A percentile compares a stretch with the other conserved stretches of the same genome.
These are phyloP conservation scores for Axea sp. DNA, from an alignment of 2,888 invertebrate genomes.

Conservation along the genomic window DNA sequence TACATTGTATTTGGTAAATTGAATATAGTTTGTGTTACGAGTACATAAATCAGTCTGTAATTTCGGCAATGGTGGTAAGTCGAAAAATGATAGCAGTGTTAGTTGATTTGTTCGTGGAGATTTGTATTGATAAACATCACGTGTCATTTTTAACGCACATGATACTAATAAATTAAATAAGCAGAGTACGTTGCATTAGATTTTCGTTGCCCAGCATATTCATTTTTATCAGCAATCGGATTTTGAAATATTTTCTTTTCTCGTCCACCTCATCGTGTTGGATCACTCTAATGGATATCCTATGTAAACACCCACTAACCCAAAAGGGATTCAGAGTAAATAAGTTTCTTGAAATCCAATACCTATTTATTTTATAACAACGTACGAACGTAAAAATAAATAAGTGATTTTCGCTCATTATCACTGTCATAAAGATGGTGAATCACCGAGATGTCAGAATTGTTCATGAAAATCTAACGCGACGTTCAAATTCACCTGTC, in stretches of 20 bases:
- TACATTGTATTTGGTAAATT: too few species aligned
- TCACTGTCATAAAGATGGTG: background rate
- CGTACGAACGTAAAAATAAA: constrained; percentile 27
- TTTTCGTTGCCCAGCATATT: too few species aligned
- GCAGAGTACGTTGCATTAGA: too few species aligned
- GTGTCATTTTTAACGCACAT: too few species aligned
- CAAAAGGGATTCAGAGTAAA: constrained; percentile 7
- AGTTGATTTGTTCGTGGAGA: too few species aligned
- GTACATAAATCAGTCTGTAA: too few species aligned
- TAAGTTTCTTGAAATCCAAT: constrained; percentile 17
- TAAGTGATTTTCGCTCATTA: constrained; percentile 11
- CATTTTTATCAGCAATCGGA: background rate
- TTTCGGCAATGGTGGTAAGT: too few species aligned
- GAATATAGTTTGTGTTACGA: too few species aligned
- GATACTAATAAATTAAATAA: too few species aligned
- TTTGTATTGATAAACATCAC: too few species aligned
- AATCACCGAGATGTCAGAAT: background rate
- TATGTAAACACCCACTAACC: constrained; percentile 29
- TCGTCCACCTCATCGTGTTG: background rate
- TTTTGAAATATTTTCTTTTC: constrained; percentile 9
- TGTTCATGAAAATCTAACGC: constrained; percentile 1
- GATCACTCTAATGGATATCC: constrained; percentile 25
- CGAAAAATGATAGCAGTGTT: too few species aligned
- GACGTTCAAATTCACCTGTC: constrained; percentile 62
- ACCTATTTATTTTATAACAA: constrained; percentile 35